Conservation (phyloP, 1,140 invertebrate genomes). For the Augochlora pura region DNA sequence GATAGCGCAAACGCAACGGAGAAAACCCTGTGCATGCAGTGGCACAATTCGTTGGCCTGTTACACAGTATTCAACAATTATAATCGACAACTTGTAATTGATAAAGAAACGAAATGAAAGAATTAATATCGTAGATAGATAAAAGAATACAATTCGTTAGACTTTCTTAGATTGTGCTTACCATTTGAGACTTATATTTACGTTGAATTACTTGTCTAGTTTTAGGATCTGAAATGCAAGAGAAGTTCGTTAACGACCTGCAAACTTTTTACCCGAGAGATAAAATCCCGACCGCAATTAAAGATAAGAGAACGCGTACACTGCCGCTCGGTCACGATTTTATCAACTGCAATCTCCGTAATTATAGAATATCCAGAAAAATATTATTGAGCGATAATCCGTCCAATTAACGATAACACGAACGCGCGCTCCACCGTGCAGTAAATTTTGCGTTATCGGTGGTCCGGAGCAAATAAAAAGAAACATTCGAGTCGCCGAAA, state of each 20-base stretch:
- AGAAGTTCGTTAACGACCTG: not conserved
- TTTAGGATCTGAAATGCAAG: conserved; percentile 94
- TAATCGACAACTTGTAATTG: not conserved
- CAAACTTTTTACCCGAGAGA: too few relatives aligned
- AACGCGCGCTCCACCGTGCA: too few relatives aligned
- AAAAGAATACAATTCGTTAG: not conserved
- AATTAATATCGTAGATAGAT: not conserved
- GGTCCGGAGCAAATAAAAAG: too few relatives aligned
- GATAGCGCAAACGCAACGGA: conserved; percentile 75
- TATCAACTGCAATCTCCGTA: too few relatives aligned
- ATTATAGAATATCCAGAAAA: too few relatives aligned
- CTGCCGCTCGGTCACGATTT: too few relatives aligned
- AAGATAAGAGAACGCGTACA: too few relatives aligned
- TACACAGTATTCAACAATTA: conserved; percentile 12
- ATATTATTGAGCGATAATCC: too few relatives aligned
- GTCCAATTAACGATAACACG: too few relatives aligned
- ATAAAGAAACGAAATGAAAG: not conserved
- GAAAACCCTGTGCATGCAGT: conserved; percentile 80
- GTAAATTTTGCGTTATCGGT: too few relatives aligned
- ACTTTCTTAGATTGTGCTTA: conserved; percentile 82
- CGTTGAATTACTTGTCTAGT: conserved; percentile 97
- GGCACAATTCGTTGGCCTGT: conserved; percentile 77
- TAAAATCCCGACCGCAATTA: too few relatives aligned
- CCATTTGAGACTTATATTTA: conserved; percentile 99
- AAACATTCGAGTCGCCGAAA: too few relatives aligned